phyloP scores from a whole-genome alignment of 92 coral and sea anemone genomes.

The Paramuricea clavata region DNA sequence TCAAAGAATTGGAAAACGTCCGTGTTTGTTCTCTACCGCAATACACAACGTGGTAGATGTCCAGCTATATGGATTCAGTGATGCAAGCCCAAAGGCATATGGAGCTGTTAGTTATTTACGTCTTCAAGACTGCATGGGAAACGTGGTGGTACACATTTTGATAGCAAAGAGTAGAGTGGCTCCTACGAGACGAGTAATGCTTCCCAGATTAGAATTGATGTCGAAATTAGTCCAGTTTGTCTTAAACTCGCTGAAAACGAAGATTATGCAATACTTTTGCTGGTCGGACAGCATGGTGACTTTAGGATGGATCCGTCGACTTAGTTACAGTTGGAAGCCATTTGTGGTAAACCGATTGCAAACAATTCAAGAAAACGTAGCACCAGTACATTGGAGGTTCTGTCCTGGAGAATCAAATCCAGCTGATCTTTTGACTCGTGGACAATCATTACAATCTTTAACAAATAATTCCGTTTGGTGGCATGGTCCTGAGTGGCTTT shows the following conservation, averaged over 20 bases:
- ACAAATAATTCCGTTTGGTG: not conserved
- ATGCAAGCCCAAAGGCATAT: not conserved
- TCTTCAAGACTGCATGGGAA: not conserved
- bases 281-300: not conserved
- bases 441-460: not conserved
- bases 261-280: not conserved
- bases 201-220: not conserved
- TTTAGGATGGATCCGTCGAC: not conserved
- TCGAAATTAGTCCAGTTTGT: too few relatives aligned
- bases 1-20: not conserved
- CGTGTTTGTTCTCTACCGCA: not conserved
- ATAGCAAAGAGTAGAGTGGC: not conserved
- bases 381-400: not conserved
- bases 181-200: not conserved
- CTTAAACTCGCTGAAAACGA: too few relatives aligned
- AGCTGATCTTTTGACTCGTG: conserved; percentile 21
- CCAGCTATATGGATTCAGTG: conserved; percentile 2
- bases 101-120: not conserved
- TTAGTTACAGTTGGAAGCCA: not conserved
- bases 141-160: not conserved
- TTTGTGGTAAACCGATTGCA: conserved; percentile 12
- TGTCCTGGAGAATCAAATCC: conserved; percentile 21
- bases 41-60: not conserved
- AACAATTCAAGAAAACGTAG: not conserved
- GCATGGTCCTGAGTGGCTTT: conserved; percentile 14